Evolutionary conservation across 2,888 invertebrate genomes (phyloP).

Genomic region (Lasioglossum lativentre): DNA sequence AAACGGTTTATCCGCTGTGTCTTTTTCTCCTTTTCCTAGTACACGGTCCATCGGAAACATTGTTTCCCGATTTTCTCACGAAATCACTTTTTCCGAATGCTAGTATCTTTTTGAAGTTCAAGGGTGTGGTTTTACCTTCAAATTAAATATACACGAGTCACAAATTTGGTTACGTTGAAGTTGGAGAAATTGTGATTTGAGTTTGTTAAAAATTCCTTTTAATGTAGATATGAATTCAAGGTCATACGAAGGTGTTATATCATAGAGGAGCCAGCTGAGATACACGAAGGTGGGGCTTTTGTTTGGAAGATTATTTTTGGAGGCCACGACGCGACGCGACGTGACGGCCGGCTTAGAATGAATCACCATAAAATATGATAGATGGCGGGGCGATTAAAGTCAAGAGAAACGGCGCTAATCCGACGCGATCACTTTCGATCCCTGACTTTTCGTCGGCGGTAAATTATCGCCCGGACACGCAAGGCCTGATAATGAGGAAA

Average conservation of each 20-base stretch:
- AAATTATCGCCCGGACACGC: slow-evolving; percentile 25
- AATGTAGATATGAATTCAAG: not conserved
- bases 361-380: slow-evolving; percentile 39
- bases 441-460: slow-evolving; percentile 17
- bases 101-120: too few species aligned
- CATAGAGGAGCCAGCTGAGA: not conserved
- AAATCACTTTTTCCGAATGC: not conserved
- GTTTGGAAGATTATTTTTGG: slow-evolving; percentile 30
- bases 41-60: not conserved
- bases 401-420: slow-evolving; percentile 29
- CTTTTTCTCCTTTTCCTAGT: not conserved
- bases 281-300: not conserved
- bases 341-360: slow-evolving; percentile 13
- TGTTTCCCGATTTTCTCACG: not conserved
- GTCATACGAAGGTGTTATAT: not conserved
- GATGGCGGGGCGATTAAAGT: slow-evolving; percentile 40
- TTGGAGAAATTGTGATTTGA: not conserved
- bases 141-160: not conserved
- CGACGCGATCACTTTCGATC: slow-evolving; percentile 20
- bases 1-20: not conserved
- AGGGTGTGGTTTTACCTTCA: not conserved
- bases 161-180: not conserved
- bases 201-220: not conserved
- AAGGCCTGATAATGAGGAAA: not conserved
- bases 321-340: not conserved